These are phyloP conservation scores for Glossophaga mutica DNA, from an alignment of 2,797 vertebrate species.

Conservation along the genomic window DNA sequence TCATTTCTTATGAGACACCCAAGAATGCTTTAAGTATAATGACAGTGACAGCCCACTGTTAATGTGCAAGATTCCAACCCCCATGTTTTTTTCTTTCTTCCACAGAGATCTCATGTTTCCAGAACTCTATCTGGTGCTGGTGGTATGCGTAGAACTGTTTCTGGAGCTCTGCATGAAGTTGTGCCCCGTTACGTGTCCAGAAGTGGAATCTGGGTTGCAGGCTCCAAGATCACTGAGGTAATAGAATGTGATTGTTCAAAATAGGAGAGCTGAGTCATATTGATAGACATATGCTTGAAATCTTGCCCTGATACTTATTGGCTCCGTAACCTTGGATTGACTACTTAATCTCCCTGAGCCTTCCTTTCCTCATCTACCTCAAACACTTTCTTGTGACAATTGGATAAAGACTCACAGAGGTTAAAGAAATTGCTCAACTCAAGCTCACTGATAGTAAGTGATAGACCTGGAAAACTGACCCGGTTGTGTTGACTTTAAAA, in stretches of 20 bases:
- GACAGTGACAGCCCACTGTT: neutral
- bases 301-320: neutral
- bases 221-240: conserved; percentile 33
- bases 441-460: neutral
- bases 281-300: neutral
- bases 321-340: neutral
- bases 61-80: neutral
- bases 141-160: neutral
- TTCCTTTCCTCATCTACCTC: conserved; percentile 2
- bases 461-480: neutral
- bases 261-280: neutral
- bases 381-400: neutral
- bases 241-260: neutral
- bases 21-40: neutral
- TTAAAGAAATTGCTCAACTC: conserved; percentile 15
- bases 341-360: neutral
- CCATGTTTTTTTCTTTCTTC: conserved; percentile 27
- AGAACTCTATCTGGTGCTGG: neutral
- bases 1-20: neutral
- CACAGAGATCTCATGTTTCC: neutral
- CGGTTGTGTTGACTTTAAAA: conserved; percentile 8
- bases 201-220: neutral
- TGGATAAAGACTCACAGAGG: conserved; percentile 16
- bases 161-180: neutral
- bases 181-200: fast-evolving